Evolutionary conservation across 2,113 vertebrate species (phyloP).

Genomic region (Nothoprocta perdicaria): DNA sequence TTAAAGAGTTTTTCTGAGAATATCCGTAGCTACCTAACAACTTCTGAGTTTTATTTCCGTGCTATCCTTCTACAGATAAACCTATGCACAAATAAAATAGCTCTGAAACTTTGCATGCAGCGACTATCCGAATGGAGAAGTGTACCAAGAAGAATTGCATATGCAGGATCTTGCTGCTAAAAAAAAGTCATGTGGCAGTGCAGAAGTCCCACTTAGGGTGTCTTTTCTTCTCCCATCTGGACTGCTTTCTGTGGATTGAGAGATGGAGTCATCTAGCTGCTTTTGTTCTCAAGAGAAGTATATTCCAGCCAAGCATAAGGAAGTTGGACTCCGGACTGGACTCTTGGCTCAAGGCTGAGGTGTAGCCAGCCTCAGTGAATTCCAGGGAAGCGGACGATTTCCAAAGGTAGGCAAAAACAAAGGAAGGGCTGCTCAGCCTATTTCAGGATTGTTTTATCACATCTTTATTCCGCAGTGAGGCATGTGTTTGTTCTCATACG

Average conservation of each 20-base stretch:
- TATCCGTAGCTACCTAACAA: background rate
- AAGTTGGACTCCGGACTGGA: background rate
- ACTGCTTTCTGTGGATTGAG: background rate
- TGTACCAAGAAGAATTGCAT: background rate
- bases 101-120: accelerated
- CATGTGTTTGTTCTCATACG: background rate
- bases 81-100: background rate
- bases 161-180: background rate
- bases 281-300: background rate
- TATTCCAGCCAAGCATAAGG: background rate
- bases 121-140: background rate
- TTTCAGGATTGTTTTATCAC: background rate
- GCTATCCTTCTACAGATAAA: background rate
- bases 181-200: background rate
- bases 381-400: background rate
- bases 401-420: background rate
- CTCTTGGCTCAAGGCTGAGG: background rate
- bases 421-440: background rate
- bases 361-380: background rate
- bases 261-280: background rate
- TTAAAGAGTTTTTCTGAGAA: background rate
- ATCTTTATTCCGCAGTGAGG: background rate
- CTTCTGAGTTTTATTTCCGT: background rate
- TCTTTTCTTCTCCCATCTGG: background rate
- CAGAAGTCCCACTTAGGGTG: background rate